Base-by-base conservation (phyloP, 2,888 invertebrate species). In the Rhamnusium bicolor region DNA sequence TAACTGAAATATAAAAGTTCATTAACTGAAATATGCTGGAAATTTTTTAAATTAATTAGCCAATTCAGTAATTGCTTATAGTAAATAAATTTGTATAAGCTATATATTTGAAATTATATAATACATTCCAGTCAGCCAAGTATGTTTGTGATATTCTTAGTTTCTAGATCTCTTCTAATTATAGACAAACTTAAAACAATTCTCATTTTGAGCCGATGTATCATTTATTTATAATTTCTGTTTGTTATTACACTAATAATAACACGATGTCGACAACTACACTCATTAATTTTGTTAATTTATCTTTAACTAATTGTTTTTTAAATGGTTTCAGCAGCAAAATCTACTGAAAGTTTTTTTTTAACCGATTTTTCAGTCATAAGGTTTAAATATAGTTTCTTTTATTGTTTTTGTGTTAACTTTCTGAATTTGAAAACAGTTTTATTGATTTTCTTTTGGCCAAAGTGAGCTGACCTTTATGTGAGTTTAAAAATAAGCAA, bases 151-250 rank as follows among this genome's bases (percentile, higher is more conserved):
- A 61, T 62, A 69, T 54, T 69, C 53, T 53, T 69, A 32, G 53
- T 61, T 69, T 61, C 69, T 69, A 62, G 69, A 19, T 69, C 61
- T 61, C 61, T 16, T 60, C 69, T 69, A 69, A 69, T 51, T 47
- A 69, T 69, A 69, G 69, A 69, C 29, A 61, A 69, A 60, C 68
- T 60, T 60, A 68, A 58, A 68, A 68, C 68, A 54, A 68, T 61
- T 69, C 61, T 61, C 53, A 60, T 68, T 49, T 47, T 47, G 10
- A 60, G 24, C 8, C 49, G 49, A 46, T 54, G 53, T 40, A 40
- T 16, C 53, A 58, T 58, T 19, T 58, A 58, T 68, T 68, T 68
- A 58, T 49, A 60, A 19, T 29, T 60, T 49, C 24, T 32, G 32
- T 67, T 40, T 67, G 56, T 40, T 67, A 56, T 46, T 40, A 56